Conservation (phyloP, 2,888 invertebrate genomes). For the Gortyna flavago region DNA sequence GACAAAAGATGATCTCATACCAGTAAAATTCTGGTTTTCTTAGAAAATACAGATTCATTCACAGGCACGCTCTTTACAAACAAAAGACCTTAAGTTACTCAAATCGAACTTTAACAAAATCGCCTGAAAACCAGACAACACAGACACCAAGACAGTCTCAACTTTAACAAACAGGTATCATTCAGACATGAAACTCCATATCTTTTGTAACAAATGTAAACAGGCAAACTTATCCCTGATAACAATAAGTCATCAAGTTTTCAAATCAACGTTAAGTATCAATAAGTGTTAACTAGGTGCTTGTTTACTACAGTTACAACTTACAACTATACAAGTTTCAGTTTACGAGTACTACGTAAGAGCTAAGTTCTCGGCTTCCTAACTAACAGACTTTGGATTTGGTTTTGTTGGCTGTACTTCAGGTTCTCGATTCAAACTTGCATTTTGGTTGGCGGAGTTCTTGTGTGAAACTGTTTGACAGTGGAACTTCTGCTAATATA, state of each 20-base stretch:
- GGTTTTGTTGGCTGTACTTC: conserved; percentile 70
- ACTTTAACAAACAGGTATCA: conserved; percentile 18
- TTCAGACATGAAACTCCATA: conserved; percentile 11
- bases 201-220: conserved; percentile 36
- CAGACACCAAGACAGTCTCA: conserved; percentile 11
- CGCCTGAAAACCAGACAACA: neutral
- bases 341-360: conserved; percentile 61
- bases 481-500: neutral
- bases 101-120: neutral
- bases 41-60: neutral
- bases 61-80: neutral
- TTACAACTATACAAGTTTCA: conserved; percentile 60
- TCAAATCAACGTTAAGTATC: conserved; percentile 61
- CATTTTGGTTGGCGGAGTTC: conserved; percentile 12
- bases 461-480: conserved; percentile 5
- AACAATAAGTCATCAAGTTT: conserved; percentile 55
- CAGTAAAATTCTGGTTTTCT: neutral
- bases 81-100: neutral
- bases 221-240: conserved; percentile 36
- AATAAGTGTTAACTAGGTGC: conserved; percentile 72
- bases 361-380: conserved; percentile 72
- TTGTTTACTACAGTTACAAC: conserved; percentile 69
- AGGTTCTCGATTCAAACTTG: conserved; percentile 63
- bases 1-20: neutral
- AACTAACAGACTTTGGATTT: conserved; percentile 75